phyloP scores from a whole-genome alignment of 2,113 vertebrate genomes.

The Sturnira hondurensis region DNA sequence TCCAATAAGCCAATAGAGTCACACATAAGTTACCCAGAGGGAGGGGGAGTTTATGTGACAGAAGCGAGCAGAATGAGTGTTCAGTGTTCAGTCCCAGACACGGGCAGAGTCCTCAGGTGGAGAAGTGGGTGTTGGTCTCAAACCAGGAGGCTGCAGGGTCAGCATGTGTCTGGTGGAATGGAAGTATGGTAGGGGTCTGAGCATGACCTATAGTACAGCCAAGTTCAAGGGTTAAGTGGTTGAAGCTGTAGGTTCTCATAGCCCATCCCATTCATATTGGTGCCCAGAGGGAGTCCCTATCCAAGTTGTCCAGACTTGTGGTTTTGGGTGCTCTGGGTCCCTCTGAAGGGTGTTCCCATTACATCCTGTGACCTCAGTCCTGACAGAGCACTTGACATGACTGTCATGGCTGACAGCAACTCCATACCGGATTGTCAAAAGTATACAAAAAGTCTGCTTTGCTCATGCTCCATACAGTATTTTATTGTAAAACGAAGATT shows the following conservation, averaged over 20 bases:
- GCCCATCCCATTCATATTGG: not conserved
- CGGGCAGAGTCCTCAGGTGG: not conserved
- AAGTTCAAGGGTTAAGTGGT: not conserved
- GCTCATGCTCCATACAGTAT: not conserved
- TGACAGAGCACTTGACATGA: not conserved
- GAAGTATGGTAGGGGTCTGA: not conserved
- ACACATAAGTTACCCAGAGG: not conserved
- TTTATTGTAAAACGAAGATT: constrained; percentile 21
- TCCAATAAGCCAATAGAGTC: not conserved
- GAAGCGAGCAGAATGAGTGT: not conserved
- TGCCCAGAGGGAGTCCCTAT: not conserved
- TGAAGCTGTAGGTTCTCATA: not conserved
- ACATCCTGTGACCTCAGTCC: not conserved
- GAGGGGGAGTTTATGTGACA: not conserved
- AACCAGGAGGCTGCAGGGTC: not conserved
- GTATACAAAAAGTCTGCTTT: not conserved
- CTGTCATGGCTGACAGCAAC: not conserved
- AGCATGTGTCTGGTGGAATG: not conserved
- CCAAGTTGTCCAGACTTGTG: not conserved
- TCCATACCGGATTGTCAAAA: not conserved
- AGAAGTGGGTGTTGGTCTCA: not conserved
- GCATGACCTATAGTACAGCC: not conserved
- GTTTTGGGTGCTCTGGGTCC: not conserved
- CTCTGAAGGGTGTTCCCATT: not conserved
- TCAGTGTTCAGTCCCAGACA: not conserved